Evolutionary conservation across 1,140 invertebrate species (phyloP).

Genomic region (Eumeta japonica): DNA sequence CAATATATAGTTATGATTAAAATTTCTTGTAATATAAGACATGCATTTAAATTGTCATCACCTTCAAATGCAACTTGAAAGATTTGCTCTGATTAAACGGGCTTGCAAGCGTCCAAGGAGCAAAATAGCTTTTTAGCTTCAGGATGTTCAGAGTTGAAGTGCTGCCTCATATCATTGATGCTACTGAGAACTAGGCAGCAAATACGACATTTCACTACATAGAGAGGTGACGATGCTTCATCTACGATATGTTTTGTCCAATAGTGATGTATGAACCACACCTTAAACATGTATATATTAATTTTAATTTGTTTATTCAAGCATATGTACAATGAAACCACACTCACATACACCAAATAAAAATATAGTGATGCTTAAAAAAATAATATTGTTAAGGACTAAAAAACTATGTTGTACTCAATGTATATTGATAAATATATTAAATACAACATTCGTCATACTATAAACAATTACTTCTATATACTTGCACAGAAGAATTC

Average conservation of each 20-base stretch:
- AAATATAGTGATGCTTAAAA: not conserved
- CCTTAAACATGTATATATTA: conserved; percentile 19
- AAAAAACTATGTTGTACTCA: not conserved
- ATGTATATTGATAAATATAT: not conserved
- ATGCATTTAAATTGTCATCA: no score
- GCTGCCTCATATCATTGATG: conserved; percentile 33
- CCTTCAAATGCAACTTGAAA: conserved; percentile 47
- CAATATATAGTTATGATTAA: no score
- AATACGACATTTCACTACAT: conserved; percentile 38
- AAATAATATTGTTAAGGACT: not conserved
- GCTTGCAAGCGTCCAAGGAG: conserved; percentile 37
- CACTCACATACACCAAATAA: not conserved
- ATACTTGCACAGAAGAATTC: no score
- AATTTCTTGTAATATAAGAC: no score
- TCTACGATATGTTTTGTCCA: conserved; percentile 25
- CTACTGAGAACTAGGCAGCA: conserved; percentile 29
- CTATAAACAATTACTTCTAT: not conserved
- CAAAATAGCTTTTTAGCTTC: conserved; percentile 45
- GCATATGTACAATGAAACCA: not conserved
- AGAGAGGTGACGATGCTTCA: conserved; percentile 9
- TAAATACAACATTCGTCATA: not conserved
- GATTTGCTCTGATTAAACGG: conserved; percentile 44
- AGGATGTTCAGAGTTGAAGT: conserved; percentile 36
- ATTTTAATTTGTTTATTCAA: not conserved
- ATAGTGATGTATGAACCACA: conserved; percentile 41